A percentile compares a stretch with the other conserved stretches of the same genome.
Evolutionary conservation across 2,797 vertebrate species (phyloP).

Genomic region (Podarcis siculus): DNA sequence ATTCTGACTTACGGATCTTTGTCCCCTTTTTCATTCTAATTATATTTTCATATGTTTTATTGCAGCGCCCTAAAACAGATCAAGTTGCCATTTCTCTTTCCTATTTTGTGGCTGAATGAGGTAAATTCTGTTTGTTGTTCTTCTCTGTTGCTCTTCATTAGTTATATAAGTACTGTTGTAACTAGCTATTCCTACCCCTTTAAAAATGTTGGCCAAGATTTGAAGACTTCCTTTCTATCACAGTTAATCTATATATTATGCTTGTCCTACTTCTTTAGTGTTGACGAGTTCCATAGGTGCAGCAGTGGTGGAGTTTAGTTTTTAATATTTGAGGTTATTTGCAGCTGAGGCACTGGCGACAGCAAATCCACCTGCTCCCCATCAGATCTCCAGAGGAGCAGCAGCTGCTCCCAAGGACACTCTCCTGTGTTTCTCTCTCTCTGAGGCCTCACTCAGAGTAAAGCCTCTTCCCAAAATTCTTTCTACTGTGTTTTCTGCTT

Average conservation of each 20-base stretch:
- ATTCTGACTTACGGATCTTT: background rate
- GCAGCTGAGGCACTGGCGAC: background rate
- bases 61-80: slow-evolving; percentile 85
- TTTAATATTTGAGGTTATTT: background rate
- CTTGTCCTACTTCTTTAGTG: background rate
- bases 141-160: background rate
- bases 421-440: background rate
- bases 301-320: background rate
- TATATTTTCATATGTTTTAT: slow-evolving; percentile 50
- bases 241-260: background rate
- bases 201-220: too few species aligned
- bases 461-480: background rate
- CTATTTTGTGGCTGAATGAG: slow-evolving; percentile 94
- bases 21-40: background rate
- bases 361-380: background rate
- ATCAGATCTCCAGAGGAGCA: background rate
- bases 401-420: background rate
- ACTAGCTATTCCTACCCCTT: background rate
- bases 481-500: background rate
- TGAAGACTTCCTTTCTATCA: background rate
- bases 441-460: background rate
- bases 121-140: slow-evolving; percentile 75
- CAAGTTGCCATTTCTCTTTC: slow-evolving; percentile 82
- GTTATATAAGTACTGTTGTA: background rate
- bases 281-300: background rate